Conservation (phyloP, 2,797 vertebrate species). For the Threskiornis aethiopicus region DNA sequence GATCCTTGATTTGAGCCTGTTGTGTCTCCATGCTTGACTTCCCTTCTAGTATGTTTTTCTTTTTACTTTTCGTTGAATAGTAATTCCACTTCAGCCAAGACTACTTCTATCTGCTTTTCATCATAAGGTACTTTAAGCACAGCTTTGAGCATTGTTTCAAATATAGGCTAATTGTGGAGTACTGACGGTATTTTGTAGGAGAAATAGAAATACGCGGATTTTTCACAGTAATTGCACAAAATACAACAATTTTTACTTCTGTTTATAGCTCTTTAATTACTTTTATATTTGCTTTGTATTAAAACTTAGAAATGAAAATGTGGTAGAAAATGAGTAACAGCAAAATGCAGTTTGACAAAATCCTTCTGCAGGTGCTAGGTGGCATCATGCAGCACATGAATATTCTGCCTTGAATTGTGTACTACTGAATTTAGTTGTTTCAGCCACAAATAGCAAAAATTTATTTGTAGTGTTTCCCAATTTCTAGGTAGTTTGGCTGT, state of each 20-base stretch:
- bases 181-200: background rate
- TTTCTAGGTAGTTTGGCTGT: background rate
- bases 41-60: background rate
- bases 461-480: background rate
- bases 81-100: background rate
- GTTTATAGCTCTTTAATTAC: background rate
- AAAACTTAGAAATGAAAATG: background rate
- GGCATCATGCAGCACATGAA: accelerated
- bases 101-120: background rate
- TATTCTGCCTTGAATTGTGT: background rate
- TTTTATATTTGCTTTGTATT: background rate
- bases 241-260: background rate
- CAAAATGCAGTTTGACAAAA: background rate
- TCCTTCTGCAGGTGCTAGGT: background rate
- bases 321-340: background rate
- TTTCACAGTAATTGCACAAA: background rate
- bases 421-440: background rate
- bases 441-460: background rate
- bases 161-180: background rate
- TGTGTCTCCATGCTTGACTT: background rate
- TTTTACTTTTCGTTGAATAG: background rate
- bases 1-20: background rate
- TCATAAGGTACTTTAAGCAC: background rate
- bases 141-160: background rate
- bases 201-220: background rate